Conservation (phyloP, 2,888 invertebrate species). For the Hydropsyche betteni region DNA sequence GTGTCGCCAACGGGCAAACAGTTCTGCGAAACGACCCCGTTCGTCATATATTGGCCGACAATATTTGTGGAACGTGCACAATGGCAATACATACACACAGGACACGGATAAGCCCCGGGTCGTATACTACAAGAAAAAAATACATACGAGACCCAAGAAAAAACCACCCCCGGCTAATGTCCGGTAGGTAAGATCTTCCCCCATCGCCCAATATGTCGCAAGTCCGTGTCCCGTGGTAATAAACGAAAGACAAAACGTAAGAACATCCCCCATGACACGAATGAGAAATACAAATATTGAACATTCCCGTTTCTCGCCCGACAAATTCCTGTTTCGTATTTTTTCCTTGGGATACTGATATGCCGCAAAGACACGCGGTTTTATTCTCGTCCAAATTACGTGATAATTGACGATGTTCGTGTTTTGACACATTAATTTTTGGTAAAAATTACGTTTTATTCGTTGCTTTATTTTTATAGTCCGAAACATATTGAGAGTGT, state of each 20-base stretch:
- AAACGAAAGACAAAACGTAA: neutral
- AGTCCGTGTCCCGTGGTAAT: constrained; percentile 5
- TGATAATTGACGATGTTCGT: too few species aligned
- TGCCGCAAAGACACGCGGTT: too few species aligned
- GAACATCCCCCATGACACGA: constrained; percentile 24
- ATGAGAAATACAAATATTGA: constrained; percentile 30
- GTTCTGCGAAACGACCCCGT: constrained; percentile 28
- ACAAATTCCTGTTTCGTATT: neutral
- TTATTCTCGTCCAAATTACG: too few species aligned
- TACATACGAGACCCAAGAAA: neutral
- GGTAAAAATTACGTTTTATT: too few species aligned
- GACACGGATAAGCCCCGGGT: neutral
- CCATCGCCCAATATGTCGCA: constrained; percentile 11
- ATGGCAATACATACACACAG: constrained; percentile 14
- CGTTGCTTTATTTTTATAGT: too few species aligned
- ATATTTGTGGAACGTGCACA: constrained; percentile 51
- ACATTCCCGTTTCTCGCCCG: neutral
- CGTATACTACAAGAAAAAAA: constrained; percentile 8
- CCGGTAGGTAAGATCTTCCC: constrained; percentile 20
- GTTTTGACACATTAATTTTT: too few species aligned
- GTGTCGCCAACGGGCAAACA: constrained; percentile 30
- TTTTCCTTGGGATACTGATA: too few species aligned
- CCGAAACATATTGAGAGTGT: too few species aligned
- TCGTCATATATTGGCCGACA: constrained; percentile 45
- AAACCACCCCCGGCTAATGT: constrained; percentile 24